Conservation (phyloP, 2,113 vertebrate species). For the Chlamydotis undulata region DNA sequence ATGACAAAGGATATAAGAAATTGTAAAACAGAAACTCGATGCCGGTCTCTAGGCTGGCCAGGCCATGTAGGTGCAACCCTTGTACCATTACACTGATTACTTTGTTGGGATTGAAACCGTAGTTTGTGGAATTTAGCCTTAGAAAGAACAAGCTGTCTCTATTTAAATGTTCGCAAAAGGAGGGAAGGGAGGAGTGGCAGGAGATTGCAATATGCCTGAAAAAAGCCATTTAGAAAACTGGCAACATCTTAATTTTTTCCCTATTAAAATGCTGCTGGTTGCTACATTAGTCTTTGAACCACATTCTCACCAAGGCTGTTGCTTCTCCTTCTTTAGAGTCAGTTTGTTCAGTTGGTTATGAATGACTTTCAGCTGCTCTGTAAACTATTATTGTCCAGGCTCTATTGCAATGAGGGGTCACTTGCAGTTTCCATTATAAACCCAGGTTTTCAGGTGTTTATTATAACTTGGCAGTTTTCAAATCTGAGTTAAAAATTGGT, state of each 20-base stretch:
- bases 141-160: conserved; percentile 19
- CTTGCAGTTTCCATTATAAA: conserved; percentile 57
- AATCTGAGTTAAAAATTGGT: conserved; percentile 61
- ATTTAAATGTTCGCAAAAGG: not conserved
- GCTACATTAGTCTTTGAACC: not conserved
- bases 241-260: not conserved
- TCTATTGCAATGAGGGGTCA: conserved; percentile 40
- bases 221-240: conserved; percentile 43
- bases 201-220: not conserved
- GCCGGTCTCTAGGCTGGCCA: not conserved
- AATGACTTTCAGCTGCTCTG: conserved; percentile 67
- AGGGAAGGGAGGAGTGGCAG: not conserved
- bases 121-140: not conserved
- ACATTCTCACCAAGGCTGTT: not conserved
- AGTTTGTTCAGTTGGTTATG: conserved; percentile 59
- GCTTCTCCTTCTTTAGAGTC: conserved; percentile 18
- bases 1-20: not conserved
- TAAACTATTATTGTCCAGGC: conserved; percentile 61
- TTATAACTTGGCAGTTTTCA: conserved; percentile 63
- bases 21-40: conserved; percentile 27
- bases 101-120: conserved; percentile 4
- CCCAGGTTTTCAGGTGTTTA: conserved; percentile 65
- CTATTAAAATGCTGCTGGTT: not conserved
- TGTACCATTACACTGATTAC: not conserved
- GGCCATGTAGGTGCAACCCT: not conserved